Base-by-base conservation (phyloP, 1,140 invertebrate species). In the Drosophila leontia region DNA sequence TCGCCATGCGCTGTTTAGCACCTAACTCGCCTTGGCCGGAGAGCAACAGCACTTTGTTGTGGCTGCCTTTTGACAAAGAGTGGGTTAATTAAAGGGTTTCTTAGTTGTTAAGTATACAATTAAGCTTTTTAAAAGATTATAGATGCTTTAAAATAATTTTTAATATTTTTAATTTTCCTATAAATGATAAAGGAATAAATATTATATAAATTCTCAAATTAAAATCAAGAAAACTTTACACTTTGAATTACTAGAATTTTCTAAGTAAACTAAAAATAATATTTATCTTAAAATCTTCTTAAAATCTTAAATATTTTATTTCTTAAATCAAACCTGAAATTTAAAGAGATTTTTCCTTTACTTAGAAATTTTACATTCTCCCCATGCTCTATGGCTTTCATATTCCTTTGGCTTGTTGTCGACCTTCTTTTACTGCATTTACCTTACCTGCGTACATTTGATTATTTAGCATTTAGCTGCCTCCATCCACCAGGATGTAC, bases 1-100 rank as follows among this genome's bases (percentile, higher is more conserved):
- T 80, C 71, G 84, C 85, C 77, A 88, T 88, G 84, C 84, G 84
- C 83, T 88, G 80, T 87, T 87, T 87, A 87, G 83, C 83, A 87
- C 83, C 83, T 88, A 88, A 83, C 84, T 88, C 76, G 64, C 67
- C 84, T 83, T 87, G 80, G 83, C 71, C 76, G 34, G 12, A 68
- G 45, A 68, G 58, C 79, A 76, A 68, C 79, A 87, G 77, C 69
- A 69, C 61, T 59, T 64, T 78, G 75, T 58, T 78, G 69, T 55
- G 75, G 47, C 75, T 58, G 47, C 63, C 70, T 17, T 44, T 35
- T 35, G 45, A 37, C 37, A 15, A 34, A 44, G 15, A 63, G 19
- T 47, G 77, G 51, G 51, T 47, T 53, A 48, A 62, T 63, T 26
- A 12, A 58, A 57, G 26, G 39, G 69, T 67, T 68, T 39, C 1